These are phyloP conservation scores for Noctua janthina DNA, from an alignment of 2,888 invertebrate genomes.

Conservation along the genomic window DNA sequence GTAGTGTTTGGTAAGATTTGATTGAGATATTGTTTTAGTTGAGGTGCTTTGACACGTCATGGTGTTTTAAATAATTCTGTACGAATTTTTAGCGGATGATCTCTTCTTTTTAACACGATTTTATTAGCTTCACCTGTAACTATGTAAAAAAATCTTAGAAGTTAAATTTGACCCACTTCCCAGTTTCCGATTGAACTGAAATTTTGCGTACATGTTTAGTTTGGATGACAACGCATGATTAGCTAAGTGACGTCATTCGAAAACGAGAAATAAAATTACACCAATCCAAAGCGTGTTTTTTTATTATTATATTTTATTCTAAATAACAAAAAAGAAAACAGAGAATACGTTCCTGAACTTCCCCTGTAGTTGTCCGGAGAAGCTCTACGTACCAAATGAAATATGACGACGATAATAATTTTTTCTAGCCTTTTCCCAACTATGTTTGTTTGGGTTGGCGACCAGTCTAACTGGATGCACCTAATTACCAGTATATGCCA, in stretches of 20 bases:
- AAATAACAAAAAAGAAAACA: neutral
- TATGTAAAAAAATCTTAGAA: too few relatives aligned
- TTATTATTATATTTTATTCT: too few relatives aligned
- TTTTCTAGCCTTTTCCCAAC: neutral
- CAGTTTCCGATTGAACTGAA: too few relatives aligned
- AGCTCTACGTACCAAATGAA: neutral
- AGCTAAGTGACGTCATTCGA: too few relatives aligned
- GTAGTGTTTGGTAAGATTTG: slow-evolving; percentile 38
- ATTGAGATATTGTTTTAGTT: slow-evolving; percentile 9
- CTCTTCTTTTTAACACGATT: too few relatives aligned
- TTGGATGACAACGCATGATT: too few relatives aligned
- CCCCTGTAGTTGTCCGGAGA: neutral
- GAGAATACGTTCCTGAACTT: neutral
- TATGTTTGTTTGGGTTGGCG: neutral
- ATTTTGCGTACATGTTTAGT: too few relatives aligned
- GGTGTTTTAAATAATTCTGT: neutral
- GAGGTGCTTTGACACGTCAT: slow-evolving; percentile 9
- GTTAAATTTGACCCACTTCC: too few relatives aligned
- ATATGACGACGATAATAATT: neutral
- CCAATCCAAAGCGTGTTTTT: too few relatives aligned
- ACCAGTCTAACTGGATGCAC: neutral
- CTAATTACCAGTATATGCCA: neutral
- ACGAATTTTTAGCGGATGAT: neutral
- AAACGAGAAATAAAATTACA: too few relatives aligned
- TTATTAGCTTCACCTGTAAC: too few relatives aligned